phyloP scores from a whole-genome alignment of 2,888 invertebrate species.

The Netelia melanura region DNA sequence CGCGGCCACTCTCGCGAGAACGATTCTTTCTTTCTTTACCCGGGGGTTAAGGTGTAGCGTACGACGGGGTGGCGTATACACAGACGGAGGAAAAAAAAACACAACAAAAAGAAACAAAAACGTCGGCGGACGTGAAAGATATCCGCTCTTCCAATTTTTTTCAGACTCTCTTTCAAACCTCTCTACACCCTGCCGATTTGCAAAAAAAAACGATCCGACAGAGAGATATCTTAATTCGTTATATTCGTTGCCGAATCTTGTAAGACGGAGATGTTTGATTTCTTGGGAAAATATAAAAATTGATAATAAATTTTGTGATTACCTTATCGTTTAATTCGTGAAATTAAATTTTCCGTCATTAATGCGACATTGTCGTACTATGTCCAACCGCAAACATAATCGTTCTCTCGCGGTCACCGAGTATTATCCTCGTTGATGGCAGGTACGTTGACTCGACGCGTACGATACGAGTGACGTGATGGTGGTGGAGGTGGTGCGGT shows the following conservation, averaged over 20 bases:
- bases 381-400: not conserved
- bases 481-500: conserved; percentile 14
- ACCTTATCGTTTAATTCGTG: too few species aligned
- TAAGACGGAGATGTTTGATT: too few species aligned
- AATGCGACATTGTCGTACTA: too few species aligned
- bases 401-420: conserved; percentile 32
- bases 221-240: conserved; percentile 14
- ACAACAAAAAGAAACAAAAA: conserved; percentile 39
- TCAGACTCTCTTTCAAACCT: not conserved
- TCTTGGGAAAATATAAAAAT: too few species aligned
- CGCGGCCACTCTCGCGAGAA: conserved; percentile 68
- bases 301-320: too few species aligned
- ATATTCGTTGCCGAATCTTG: not conserved
- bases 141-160: conserved; percentile 9
- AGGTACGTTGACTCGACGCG: not conserved
- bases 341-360: too few species aligned
- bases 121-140: conserved; percentile 9
- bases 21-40: conserved; percentile 65
- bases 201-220: not conserved
- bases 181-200: not conserved
- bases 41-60: conserved; percentile 51
- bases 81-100: conserved; percentile 14
- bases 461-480: not conserved
- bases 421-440: conserved; percentile 23
- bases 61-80: conserved; percentile 28